These are phyloP conservation scores for Drosophila affinis DNA, from an alignment of 2,888 invertebrate species.

Conservation along the genomic window DNA sequence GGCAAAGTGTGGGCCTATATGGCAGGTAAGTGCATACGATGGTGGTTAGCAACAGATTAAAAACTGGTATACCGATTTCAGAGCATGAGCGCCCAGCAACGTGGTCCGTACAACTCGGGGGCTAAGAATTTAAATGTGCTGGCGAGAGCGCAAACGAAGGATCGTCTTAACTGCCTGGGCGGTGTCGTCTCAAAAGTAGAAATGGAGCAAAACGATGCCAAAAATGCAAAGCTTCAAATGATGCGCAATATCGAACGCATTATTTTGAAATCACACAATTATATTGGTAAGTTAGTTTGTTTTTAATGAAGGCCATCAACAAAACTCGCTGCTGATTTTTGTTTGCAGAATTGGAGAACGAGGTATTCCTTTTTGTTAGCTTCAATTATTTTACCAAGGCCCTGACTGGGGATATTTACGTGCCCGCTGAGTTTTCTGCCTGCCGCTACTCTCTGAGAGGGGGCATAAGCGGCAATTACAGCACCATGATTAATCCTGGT, in stretches of 20 bases:
- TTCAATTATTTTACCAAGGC: slow-evolving; percentile 81
- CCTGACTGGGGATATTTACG: slow-evolving; percentile 70
- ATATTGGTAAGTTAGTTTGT: slow-evolving; percentile 56
- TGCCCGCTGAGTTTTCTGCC: slow-evolving; percentile 85
- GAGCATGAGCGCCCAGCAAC: slow-evolving; percentile 72
- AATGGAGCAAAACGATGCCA: slow-evolving; percentile 56
- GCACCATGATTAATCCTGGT: slow-evolving; percentile 84
- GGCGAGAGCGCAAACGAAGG: slow-evolving; percentile 1
- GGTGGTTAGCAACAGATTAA: neutral
- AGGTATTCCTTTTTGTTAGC: slow-evolving; percentile 75
- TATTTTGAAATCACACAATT: slow-evolving; percentile 59
- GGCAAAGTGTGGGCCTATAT: slow-evolving; percentile 64
- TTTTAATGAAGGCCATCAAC: neutral
- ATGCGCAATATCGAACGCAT: slow-evolving; percentile 76
- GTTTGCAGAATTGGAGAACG: slow-evolving; percentile 70
- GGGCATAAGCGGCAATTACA: slow-evolving; percentile 83
- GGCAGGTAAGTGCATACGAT: slow-evolving; percentile 65
- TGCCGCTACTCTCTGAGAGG: slow-evolving; percentile 84
- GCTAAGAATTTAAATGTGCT: slow-evolving; percentile 63
- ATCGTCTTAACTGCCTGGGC: slow-evolving; percentile 74
- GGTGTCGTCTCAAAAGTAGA: slow-evolving; percentile 61
- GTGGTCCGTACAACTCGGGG: slow-evolving; percentile 66
- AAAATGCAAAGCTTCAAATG: slow-evolving; percentile 59
- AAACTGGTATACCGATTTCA: slow-evolving; percentile 25
- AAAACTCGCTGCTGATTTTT: neutral